phyloP scores from a whole-genome alignment of 1,140 invertebrate species.

The Drosophila parabipectinata region DNA sequence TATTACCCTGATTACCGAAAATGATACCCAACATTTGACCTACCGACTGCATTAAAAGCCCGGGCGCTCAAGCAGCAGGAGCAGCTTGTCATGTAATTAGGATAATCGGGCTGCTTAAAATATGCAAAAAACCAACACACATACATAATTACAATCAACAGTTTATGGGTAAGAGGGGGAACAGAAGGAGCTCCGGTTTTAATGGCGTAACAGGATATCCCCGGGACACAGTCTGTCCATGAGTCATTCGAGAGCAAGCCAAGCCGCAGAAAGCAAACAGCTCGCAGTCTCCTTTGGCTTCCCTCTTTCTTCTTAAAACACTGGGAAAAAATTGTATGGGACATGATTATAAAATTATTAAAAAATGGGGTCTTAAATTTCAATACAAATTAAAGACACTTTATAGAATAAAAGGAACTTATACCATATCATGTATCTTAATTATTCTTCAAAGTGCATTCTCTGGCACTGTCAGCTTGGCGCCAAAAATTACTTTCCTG shows the following conservation, averaged over 20 bases:
- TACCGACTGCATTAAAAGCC: not conserved
- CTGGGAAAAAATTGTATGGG: not conserved
- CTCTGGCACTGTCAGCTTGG: conserved; percentile 24
- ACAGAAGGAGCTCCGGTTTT: conserved; percentile 29
- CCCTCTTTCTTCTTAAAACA: conserved; percentile 4
- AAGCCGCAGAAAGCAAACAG: conserved; percentile 31
- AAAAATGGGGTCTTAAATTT: too few relatives aligned
- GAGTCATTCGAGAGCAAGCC: conserved; percentile 18
- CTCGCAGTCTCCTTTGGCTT: conserved; percentile 2
- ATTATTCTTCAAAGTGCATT: not conserved
- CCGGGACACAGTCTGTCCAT: conserved; percentile 15
- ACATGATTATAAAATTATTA: too few relatives aligned
- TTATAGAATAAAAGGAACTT: too few relatives aligned
- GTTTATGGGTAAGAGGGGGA: conserved; percentile 55
- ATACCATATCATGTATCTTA: not conserved
- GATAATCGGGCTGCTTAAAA: conserved; percentile 61
- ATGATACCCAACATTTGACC: not conserved
- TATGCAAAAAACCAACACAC: conserved; percentile 55
- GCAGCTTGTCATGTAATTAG: conserved; percentile 52
- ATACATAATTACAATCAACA: conserved; percentile 48
- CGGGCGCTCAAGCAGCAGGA: not conserved
- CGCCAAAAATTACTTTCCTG: conserved; percentile 46
- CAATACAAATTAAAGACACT: too few relatives aligned
- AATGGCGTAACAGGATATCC: conserved; percentile 52
- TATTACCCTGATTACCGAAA: not conserved